Evolutionary conservation across 2,113 vertebrate species (phyloP).

Genomic region (Anarhynchus alexandrinus): DNA sequence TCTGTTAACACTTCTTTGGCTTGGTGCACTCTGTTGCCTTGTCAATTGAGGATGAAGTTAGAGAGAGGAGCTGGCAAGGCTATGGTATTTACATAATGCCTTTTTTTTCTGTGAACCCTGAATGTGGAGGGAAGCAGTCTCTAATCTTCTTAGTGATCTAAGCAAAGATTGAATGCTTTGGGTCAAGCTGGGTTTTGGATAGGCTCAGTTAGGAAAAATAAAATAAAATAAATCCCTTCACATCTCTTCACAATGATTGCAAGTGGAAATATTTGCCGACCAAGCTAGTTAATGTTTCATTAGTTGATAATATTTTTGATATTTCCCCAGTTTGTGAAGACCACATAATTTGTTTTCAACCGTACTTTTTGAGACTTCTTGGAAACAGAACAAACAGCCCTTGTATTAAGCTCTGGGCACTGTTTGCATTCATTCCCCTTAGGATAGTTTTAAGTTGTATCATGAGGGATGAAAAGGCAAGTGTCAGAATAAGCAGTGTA

Average conservation of each 20-base stretch:
- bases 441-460: not conserved
- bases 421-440: not conserved
- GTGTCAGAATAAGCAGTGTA: not conserved
- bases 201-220: not conserved
- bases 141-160: slow-evolving; percentile 63
- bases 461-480: not conserved
- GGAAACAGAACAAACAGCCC: not conserved
- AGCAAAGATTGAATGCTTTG: slow-evolving; percentile 57
- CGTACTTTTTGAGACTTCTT: not conserved
- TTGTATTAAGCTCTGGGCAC: not conserved
- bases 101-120: slow-evolving; percentile 32
- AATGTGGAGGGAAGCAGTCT: slow-evolving; percentile 49
- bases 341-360: not conserved
- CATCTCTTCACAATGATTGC: not conserved
- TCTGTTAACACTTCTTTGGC: slow-evolving; percentile 5
- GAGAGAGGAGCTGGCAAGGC: slow-evolving; percentile 40
- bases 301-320: not conserved
- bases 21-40: slow-evolving; percentile 12
- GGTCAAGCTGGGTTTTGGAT: slow-evolving; percentile 31
- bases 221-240: not conserved
- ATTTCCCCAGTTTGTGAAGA: not conserved
- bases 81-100: slow-evolving; percentile 52
- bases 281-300: not conserved
- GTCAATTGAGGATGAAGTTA: slow-evolving; percentile 40
- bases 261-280: not conserved